phyloP scores from a whole-genome alignment of 2,113 vertebrate genomes.

The Bettongia penicillata region DNA sequence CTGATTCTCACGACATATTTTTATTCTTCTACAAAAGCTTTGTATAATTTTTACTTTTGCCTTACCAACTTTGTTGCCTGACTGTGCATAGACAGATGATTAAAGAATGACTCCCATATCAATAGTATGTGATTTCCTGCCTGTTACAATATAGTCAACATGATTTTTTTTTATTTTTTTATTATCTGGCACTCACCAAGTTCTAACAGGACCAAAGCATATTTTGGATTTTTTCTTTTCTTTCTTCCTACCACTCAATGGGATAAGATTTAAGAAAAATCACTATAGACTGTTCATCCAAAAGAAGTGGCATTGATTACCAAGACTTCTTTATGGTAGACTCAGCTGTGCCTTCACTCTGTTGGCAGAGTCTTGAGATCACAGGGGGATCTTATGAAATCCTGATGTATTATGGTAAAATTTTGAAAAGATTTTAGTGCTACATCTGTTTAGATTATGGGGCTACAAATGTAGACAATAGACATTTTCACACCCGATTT shows the following conservation, averaged over 20 bases:
- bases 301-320: background rate
- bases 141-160: background rate
- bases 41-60: background rate
- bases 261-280: background rate
- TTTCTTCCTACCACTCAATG: background rate
- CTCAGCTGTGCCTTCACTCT: background rate
- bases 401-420: background rate
- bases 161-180: background rate
- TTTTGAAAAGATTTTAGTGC: background rate
- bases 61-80: background rate
- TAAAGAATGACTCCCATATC: background rate
- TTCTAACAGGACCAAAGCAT: background rate
- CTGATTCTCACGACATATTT: background rate
- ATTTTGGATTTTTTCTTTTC: background rate
- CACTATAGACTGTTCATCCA: background rate
- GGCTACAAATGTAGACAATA: background rate
- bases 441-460: background rate
- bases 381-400: background rate
- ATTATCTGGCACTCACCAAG: background rate
- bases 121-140: background rate
- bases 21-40: background rate
- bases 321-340: background rate
- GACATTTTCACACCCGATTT: background rate
- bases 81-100: background rate
- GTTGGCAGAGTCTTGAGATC: background rate